phyloP scores from a whole-genome alignment of 1,140 invertebrate genomes.

The Maniola jurtina region DNA sequence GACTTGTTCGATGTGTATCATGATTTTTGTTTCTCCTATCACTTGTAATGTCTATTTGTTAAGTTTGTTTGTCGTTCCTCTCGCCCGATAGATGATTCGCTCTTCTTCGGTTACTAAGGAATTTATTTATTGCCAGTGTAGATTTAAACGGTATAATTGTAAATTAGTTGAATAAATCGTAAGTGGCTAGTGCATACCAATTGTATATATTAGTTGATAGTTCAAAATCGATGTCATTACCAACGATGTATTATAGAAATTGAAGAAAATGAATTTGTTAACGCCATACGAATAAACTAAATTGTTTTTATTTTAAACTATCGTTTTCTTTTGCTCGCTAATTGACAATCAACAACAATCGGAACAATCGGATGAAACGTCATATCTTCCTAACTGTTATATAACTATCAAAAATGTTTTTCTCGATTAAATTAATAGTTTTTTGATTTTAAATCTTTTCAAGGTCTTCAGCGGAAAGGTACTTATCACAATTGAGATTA shows the following conservation, averaged over 20 bases:
- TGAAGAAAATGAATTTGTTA: slow-evolving; percentile 65
- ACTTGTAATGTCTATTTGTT: slow-evolving; percentile 59
- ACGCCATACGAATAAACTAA: slow-evolving; percentile 74
- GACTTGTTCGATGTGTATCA: slow-evolving; percentile 33
- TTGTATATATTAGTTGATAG: slow-evolving; percentile 70
- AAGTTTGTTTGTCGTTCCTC: slow-evolving; percentile 54
- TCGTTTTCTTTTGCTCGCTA: slow-evolving; percentile 51
- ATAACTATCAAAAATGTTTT: not conserved
- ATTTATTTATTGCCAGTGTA: slow-evolving; percentile 69
- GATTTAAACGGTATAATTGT: slow-evolving; percentile 49
- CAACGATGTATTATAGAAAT: slow-evolving; percentile 74
- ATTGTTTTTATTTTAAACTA: slow-evolving; percentile 76
- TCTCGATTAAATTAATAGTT: not conserved
- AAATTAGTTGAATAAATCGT: slow-evolving; percentile 62
- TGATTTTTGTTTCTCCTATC: slow-evolving; percentile 42
- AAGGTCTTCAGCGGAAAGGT: too few species aligned
- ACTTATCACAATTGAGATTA: too few species aligned
- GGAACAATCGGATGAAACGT: not conserved
- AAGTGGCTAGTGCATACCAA: slow-evolving; percentile 56
- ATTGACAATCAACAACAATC: not conserved
- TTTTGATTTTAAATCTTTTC: not conserved
- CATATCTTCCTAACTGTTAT: too few species aligned
- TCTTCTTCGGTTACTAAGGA: slow-evolving; percentile 47
- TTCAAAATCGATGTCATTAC: slow-evolving; percentile 71
- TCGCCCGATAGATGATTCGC: slow-evolving; percentile 24